These are phyloP conservation scores for Brevimyrus niger DNA, from an alignment of 2,113 vertebrate genomes.

Conservation along the genomic window DNA sequence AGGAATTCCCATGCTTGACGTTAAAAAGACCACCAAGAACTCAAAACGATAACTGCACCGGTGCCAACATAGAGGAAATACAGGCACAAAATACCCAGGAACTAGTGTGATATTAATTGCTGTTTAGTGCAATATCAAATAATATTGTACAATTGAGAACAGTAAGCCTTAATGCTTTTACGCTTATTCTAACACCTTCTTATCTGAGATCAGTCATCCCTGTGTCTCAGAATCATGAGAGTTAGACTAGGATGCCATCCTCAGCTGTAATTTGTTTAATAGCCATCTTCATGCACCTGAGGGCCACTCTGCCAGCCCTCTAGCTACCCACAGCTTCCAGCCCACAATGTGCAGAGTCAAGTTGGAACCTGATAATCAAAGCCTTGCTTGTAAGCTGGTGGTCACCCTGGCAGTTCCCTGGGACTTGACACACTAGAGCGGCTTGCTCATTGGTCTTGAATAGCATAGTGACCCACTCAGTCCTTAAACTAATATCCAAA, in stretches of 20 bases:
- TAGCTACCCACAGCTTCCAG: conserved; percentile 49
- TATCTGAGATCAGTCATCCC: neutral
- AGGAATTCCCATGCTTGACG: neutral
- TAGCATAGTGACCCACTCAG: neutral
- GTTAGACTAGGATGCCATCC: neutral
- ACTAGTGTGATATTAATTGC: neutral
- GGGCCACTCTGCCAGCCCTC: neutral
- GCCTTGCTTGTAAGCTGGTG: neutral
- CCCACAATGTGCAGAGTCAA: conserved; percentile 36
- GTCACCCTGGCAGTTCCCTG: neutral
- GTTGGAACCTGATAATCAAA: conserved; percentile 34
- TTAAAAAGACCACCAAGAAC: neutral
- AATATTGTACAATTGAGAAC: neutral
- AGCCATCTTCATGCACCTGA: neutral
- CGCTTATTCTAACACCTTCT: neutral
- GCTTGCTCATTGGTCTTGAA: neutral
- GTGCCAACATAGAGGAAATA: neutral
- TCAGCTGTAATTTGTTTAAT: conserved; percentile 7
- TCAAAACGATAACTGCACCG: neutral
- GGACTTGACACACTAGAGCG: conserved; percentile 30
- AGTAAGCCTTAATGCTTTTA: neutral
- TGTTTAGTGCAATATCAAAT: neutral
- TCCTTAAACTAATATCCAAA: neutral
- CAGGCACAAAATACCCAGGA: neutral
- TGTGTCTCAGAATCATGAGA: neutral